Percentiles rank a stretch among this genome's conserved stretches.
Conservation (phyloP, 2,888 invertebrate genomes). For the Diarsia rubi region DNA sequence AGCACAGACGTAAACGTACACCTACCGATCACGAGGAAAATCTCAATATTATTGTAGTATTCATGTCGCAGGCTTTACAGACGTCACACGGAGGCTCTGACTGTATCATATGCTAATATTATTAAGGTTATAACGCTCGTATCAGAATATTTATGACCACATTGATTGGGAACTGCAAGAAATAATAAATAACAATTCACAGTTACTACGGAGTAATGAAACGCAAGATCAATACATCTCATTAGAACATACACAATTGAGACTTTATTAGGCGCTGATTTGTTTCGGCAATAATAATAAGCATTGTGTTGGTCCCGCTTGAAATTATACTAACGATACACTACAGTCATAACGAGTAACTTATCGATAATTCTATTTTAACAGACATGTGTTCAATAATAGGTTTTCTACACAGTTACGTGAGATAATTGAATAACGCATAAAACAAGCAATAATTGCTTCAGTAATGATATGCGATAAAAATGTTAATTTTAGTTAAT, state of each 20-base stretch:
- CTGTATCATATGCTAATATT: constrained; percentile 16
- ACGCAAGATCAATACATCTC: constrained; percentile 30
- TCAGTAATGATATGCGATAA: constrained; percentile 53
- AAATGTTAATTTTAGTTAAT: constrained; percentile 43
- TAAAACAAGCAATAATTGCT: constrained; percentile 57
- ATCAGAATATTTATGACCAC: constrained; percentile 14
- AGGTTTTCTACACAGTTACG: constrained; percentile 53
- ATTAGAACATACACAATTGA: constrained; percentile 33
- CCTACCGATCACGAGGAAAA: constrained; percentile 50
- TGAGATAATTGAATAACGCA: constrained; percentile 58
- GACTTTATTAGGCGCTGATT: constrained; percentile 36
- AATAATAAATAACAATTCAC: constrained; percentile 8
- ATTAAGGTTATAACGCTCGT: not conserved
- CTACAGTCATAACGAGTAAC: constrained; percentile 55
- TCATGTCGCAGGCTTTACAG: constrained; percentile 20
- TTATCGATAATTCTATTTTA: constrained; percentile 59
- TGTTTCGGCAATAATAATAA: constrained; percentile 48
- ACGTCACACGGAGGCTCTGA: constrained; percentile 42
- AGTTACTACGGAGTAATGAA: constrained; percentile 14
- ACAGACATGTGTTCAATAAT: constrained; percentile 55
- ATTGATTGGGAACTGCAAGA: constrained; percentile 5
- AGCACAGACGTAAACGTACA: constrained; percentile 5
- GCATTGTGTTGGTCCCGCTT: constrained; percentile 60
- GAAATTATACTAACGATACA: constrained; percentile 55
- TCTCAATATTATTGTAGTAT: constrained; percentile 42